Conservation (phyloP, 2,113 vertebrate genomes). For the Macroglossus sobrinus region DNA sequence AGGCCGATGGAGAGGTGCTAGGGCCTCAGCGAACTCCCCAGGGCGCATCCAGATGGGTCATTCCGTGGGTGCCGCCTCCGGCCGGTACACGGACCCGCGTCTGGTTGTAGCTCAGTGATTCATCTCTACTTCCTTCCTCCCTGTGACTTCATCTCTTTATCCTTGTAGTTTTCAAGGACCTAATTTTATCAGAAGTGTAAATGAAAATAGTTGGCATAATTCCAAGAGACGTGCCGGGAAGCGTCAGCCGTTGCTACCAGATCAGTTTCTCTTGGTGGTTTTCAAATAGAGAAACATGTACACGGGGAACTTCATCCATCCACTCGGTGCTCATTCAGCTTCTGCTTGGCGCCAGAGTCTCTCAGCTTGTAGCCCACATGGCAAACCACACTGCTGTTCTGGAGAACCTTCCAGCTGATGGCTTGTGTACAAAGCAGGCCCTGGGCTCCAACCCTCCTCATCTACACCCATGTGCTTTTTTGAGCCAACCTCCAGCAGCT, state of each 20-base stretch:
- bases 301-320: background rate
- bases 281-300: background rate
- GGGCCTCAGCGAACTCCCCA: background rate
- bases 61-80: background rate
- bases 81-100: fast-evolving
- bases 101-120: too few relatives aligned
- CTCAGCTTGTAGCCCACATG: background rate
- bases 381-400: background rate
- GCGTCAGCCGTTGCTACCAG: background rate
- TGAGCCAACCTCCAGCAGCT: background rate
- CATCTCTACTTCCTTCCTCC: background rate
- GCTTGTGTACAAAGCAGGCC: background rate
- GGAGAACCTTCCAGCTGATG: background rate
- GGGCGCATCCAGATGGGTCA: background rate
- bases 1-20: background rate
- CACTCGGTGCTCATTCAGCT: background rate
- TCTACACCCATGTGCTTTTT: background rate
- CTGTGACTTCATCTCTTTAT: background rate
- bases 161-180: background rate
- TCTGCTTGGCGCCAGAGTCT: background rate
- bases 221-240: background rate
- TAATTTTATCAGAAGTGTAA: background rate
- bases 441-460: background rate
- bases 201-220: background rate
- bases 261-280: background rate